Evolutionary conservation across 2,888 invertebrate genomes (phyloP).

Genomic region (Brenthis ino): DNA sequence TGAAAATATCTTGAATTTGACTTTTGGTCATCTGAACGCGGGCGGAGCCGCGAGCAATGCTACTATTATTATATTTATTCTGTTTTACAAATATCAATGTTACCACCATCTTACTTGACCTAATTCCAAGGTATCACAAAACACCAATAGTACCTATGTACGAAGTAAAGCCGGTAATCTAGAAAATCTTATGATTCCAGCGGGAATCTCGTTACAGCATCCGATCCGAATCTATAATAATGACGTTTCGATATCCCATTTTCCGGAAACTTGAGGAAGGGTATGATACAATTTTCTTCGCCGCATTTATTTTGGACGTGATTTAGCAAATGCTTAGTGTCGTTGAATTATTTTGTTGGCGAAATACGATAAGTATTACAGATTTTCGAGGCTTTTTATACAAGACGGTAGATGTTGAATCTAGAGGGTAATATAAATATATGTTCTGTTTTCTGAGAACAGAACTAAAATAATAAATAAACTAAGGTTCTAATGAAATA

Average conservation of each 20-base stretch:
- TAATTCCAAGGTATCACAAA: slow-evolving; percentile 3
- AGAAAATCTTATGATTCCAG: slow-evolving; percentile 31
- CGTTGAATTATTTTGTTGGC: slow-evolving; percentile 15
- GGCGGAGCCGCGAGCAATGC: too few species aligned
- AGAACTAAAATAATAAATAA: too few species aligned
- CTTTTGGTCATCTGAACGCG: too few species aligned
- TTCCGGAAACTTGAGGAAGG: slow-evolving; percentile 39
- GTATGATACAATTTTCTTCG: slow-evolving; percentile 32
- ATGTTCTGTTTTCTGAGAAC: too few species aligned
- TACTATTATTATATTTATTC: too few species aligned
- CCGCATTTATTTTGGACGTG: slow-evolving; percentile 22
- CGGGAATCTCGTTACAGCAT: slow-evolving; percentile 37
- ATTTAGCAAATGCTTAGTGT: slow-evolving; percentile 14
- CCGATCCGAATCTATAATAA: slow-evolving; percentile 41
- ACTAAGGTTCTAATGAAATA: too few species aligned
- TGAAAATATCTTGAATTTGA: too few species aligned
- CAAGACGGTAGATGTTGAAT: too few species aligned
- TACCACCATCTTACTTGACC: not conserved
- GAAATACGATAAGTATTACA: not conserved
- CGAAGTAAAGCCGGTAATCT: slow-evolving; percentile 16
- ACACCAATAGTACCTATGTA: not conserved
- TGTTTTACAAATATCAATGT: not conserved
- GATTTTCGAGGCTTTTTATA: not conserved
- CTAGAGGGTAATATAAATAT: too few species aligned
- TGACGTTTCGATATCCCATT: slow-evolving; percentile 43